A percentile compares a stretch with the other conserved stretches of the same genome.
These are phyloP conservation scores for Sardinella longiceps DNA, from an alignment of 2,797 vertebrate genomes.

Conservation along the genomic window DNA sequence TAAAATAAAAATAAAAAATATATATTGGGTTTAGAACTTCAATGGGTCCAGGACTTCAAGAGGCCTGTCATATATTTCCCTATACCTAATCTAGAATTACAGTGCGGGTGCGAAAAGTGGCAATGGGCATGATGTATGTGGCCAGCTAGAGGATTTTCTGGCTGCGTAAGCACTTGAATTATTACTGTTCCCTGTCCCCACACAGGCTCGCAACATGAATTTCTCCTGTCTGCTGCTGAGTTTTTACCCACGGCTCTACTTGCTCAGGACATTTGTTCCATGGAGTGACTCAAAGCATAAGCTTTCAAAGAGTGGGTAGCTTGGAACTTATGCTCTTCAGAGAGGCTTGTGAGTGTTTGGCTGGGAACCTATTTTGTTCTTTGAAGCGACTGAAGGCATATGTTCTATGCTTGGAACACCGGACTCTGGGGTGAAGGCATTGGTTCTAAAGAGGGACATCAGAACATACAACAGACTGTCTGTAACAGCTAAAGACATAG, in stretches of 20 bases:
- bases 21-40: neutral
- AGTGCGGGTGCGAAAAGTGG: neutral
- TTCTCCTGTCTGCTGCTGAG: neutral
- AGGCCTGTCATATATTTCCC: neutral
- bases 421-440: too few relatives aligned
- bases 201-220: neutral
- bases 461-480: too few relatives aligned
- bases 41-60: neutral
- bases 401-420: neutral
- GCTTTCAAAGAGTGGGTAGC: neutral
- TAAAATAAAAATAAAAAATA: neutral
- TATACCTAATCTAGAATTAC: neutral
- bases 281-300: too few relatives aligned
- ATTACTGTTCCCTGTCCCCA: slow-evolving; percentile 11
- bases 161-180: slow-evolving; percentile 39
- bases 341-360: neutral
- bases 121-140: slow-evolving; percentile 5
- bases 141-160: slow-evolving; percentile 49
- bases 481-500: too few relatives aligned
- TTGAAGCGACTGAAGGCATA: neutral
- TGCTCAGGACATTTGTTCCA: neutral
- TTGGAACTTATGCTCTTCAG: neutral
- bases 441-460: too few relatives aligned
- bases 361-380: neutral
- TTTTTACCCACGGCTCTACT: neutral